These are phyloP conservation scores for Drosophila barbarae DNA, from an alignment of 2,888 invertebrate species.

Conservation along the genomic window DNA sequence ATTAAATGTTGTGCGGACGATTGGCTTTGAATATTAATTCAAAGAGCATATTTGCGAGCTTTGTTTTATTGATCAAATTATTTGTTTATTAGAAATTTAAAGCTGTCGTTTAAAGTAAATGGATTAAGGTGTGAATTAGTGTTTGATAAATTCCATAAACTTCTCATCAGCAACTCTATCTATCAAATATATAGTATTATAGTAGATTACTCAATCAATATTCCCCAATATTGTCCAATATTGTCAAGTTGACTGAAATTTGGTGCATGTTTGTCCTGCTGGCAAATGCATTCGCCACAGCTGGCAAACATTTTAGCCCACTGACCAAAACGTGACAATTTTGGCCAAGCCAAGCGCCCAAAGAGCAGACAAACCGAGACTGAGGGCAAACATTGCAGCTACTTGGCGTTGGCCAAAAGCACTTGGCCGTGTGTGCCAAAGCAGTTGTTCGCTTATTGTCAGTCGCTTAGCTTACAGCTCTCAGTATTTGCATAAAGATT, in stretches of 20 bases:
- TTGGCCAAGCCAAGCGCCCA: conserved; percentile 11
- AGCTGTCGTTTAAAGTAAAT: neutral
- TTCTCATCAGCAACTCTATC: neutral
- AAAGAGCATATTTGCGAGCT: neutral
- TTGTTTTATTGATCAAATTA: neutral
- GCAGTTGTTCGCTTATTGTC: conserved; percentile 34
- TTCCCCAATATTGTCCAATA: neutral
- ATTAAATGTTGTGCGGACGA: conserved; percentile 1
- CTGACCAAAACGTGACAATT: conserved; percentile 42
- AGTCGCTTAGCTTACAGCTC: conserved; percentile 26
- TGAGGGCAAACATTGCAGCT: conserved; percentile 53
- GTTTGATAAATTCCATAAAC: neutral
- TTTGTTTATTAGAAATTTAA: neutral
- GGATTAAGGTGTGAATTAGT: neutral
- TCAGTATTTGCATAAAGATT: conserved; percentile 35
- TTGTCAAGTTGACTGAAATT: conserved; percentile 1
- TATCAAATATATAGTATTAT: neutral
- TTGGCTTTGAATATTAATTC: neutral
- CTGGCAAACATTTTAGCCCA: conserved; percentile 25
- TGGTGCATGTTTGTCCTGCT: neutral
- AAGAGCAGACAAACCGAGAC: conserved; percentile 35
- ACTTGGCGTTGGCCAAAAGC: conserved; percentile 25
- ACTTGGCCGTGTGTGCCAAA: conserved; percentile 36
- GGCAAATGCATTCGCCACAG: conserved; percentile 14
- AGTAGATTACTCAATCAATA: neutral